Base-by-base conservation (phyloP, 2,113 vertebrate species). In the Pseudorectes ferrugineus region DNA sequence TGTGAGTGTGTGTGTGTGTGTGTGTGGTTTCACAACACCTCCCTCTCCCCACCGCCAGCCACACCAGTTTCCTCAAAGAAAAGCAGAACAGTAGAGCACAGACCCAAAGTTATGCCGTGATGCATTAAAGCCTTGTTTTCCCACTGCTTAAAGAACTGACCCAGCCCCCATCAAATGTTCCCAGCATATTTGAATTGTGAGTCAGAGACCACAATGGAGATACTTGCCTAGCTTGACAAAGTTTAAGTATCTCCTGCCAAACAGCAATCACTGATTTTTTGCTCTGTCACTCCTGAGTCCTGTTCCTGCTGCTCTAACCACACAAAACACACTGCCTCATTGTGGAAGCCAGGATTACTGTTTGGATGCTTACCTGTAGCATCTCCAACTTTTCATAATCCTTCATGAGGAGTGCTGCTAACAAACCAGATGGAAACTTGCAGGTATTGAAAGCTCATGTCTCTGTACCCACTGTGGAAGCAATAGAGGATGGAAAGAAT, bases 111-210 rank as follows among this genome's bases (percentile, higher is more conserved):
- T 82, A 57, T 24, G 9, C 75, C 5, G 9, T 54, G 59, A 88
- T 93, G 63, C 90, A 95, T 89, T 95, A 94, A 83, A 96, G 85
- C 79, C 72, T 95, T 96, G 93, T 96, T 96, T 96, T 96, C 96
- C 93, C 95, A 94, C 70, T 96, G 88, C 92, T 55, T 78, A 26
- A 87, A 85, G 92, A 82, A 93, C 86, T 68, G 81, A 91, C 86
- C 96, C 92, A 94, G 66, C 96, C 92, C 85, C 90, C 87, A 38
- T 93, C 83, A 89, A 96, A 95, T 88, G 88, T 93, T 94, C 96
- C 95, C 80, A 87, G 81, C 89, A 82, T 96, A 73, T 52, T 92
- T 96, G 82, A 71, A 93, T 89, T 84, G 85, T 97, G 97, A 97
- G 88, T 94, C 93, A 95, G 73, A 92, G 63, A 89, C 96, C 94